Base-by-base conservation (phyloP, 2,888 invertebrate species). In the Agrilus mali region DNA sequence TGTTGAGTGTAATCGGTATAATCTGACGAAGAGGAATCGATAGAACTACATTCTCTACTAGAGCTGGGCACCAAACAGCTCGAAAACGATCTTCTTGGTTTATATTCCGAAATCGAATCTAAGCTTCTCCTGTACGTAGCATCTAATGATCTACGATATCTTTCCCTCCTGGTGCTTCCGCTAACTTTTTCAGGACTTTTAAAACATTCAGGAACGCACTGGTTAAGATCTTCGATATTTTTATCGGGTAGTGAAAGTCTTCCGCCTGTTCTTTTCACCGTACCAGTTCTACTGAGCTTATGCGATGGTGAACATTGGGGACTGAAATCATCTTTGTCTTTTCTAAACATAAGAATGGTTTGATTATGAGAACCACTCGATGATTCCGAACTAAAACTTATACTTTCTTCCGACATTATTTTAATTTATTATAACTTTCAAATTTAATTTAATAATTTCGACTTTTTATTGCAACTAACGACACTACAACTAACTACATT, bases 41-140 rank as follows among this genome's bases (percentile, higher is more conserved):
- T 49, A 3, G 62, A 61, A 32, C 53, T 54, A 33, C 53, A 54
- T 15, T 56, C 55, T 12, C 54, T 47, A 40, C 52, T 56, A 10
- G 27, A 27, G 10, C 27, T 27, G 7, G 56, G 52, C 40, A 57
- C 54, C 5, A 58, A 46, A 7, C 51, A 54, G 15, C 55, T 51
- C 3, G 62, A 62, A 49, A 64, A 61, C 2, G 61, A 61, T 43
- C 55, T 58, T 43, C 61, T 64, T 8, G 64, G 53, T 49, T 61
- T 65, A 45, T 64, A 60, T 49, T 67, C 67, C 1, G 64, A 63
- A 49, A 67, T 67, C 2, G 66, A 66, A 44, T 67, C 66, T 41
- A 67, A 55, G 49, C 66, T 66, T 38, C 58, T 61, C 37, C 64
- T 57, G 43, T 57, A 55, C 12, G 57, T 55, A 45, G 55, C 58